phyloP scores from a whole-genome alignment of 2,797 vertebrate species.

The Acanthis flammea region DNA sequence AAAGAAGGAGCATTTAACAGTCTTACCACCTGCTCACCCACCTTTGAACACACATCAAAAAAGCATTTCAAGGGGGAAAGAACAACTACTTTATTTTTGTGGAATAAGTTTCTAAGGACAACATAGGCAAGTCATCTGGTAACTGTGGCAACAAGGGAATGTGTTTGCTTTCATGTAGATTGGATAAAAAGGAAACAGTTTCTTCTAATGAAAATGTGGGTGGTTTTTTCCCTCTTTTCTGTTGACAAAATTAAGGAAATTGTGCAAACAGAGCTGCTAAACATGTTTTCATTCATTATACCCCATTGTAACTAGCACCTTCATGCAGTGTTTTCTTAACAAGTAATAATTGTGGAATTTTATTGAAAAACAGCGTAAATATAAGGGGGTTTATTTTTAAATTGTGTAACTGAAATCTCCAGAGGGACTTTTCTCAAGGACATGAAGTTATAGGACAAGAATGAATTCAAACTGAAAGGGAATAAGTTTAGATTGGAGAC shows the following conservation, averaged over 20 bases:
- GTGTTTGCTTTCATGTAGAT: slow-evolving; percentile 40
- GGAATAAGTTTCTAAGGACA: slow-evolving; percentile 21
- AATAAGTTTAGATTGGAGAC: background rate
- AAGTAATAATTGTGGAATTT: background rate
- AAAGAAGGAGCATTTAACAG: slow-evolving; percentile 9
- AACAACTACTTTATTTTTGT: background rate
- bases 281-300: background rate
- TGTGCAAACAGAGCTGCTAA: background rate
- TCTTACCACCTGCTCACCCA: slow-evolving; percentile 21
- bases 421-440: background rate
- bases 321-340: background rate
- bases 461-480: background rate
- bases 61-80: slow-evolving; percentile 17
- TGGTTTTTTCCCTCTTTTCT: background rate
- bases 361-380: background rate
- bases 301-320: background rate
- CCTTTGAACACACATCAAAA: slow-evolving; percentile 58
- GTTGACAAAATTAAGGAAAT: slow-evolving; percentile 34
- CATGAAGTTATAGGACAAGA: background rate
- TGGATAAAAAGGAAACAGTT: background rate
- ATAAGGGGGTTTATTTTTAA: background rate
- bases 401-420: background rate
- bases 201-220: background rate
- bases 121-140: background rate
- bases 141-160: slow-evolving; percentile 46